Evolutionary conservation across 2,113 vertebrate species (phyloP).

Genomic region (Odontesthes bonariensis): DNA sequence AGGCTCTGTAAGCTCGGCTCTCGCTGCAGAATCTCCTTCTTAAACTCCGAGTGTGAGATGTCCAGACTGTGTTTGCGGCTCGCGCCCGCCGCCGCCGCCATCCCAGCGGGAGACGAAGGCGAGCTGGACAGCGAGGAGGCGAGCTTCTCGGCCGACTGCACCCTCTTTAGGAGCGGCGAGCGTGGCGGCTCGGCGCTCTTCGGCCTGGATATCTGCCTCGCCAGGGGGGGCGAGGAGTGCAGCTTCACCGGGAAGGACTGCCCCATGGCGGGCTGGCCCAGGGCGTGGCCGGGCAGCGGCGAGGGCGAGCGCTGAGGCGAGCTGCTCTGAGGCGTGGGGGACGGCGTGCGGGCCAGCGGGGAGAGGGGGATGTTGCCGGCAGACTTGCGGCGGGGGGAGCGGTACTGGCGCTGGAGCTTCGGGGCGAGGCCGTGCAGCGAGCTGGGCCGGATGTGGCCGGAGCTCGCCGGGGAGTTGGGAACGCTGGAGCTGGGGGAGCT

Average conservation of each 20-base stretch:
- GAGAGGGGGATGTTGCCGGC: conserved; percentile 97
- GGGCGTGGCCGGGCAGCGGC: conserved; percentile 87
- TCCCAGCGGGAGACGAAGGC: conserved; percentile 86
- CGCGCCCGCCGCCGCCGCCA: conserved; percentile 67
- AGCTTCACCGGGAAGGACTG: conserved; percentile 92
- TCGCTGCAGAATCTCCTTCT: conserved; percentile 92
- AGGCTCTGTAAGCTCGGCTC: conserved; percentile 89
- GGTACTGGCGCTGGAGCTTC: conserved; percentile 96
- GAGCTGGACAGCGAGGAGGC: conserved; percentile 87
- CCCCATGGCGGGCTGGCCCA: conserved; percentile 78
- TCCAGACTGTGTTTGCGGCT: conserved; percentile 92
- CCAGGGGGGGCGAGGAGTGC: conserved; percentile 92
- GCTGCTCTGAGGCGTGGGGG: conserved; percentile 91
- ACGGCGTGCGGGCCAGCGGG: conserved; percentile 94
- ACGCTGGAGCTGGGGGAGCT: conserved; percentile 97
- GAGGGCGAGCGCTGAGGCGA: conserved; percentile 95
- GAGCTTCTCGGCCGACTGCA: conserved; percentile 94
- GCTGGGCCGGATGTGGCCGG: conserved; percentile 95
- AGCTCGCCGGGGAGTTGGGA: conserved; percentile 95
- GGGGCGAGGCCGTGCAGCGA: conserved; percentile 95
- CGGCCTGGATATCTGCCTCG: conserved; percentile 92
- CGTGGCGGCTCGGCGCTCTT: conserved; percentile 94
- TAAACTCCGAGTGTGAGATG: conserved; percentile 91
- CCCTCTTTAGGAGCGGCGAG: conserved; percentile 95
- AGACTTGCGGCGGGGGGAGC: conserved; percentile 95